phyloP scores from a whole-genome alignment of 2,888 invertebrate genomes.

The Oscheius myriophilus region DNA sequence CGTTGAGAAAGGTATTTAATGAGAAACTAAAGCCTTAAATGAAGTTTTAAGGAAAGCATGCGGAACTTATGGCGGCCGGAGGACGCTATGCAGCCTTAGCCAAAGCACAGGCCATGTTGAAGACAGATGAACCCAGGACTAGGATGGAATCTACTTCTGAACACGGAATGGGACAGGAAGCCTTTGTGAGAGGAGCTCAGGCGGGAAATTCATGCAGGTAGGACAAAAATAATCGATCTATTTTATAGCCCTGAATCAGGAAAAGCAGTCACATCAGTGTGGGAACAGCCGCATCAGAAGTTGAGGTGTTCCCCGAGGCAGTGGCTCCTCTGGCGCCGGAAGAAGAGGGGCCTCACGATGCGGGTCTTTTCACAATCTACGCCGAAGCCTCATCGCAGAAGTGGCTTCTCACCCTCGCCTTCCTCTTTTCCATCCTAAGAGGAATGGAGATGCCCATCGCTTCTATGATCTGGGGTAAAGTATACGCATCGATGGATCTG shows the following conservation, averaged over 20 bases:
- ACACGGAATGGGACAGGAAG: constrained; percentile 1
- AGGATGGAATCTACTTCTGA: constrained; percentile 5
- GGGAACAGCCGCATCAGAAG: neutral
- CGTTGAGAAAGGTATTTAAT: constrained; percentile 38
- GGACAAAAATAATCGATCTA: neutral
- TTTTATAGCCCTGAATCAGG: neutral
- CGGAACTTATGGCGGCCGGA: constrained; percentile 46
- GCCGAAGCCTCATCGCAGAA: constrained; percentile 37
- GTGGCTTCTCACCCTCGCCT: neutral
- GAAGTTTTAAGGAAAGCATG: constrained; percentile 35
- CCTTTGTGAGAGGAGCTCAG: constrained; percentile 6
- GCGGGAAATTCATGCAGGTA: constrained; percentile 7
- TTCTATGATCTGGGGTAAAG: constrained; percentile 69
- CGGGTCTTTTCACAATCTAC: constrained; percentile 41
- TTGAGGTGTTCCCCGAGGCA: constrained; percentile 1
- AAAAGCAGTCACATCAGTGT: constrained; percentile 17
- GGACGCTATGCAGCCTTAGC: constrained; percentile 48
- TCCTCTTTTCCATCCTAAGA: constrained; percentile 62
- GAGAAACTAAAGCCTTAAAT: neutral
- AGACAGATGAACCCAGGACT: constrained; percentile 1
- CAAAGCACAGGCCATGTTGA: constrained; percentile 45
- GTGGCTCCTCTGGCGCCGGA: neutral
- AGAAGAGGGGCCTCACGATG: constrained; percentile 20
- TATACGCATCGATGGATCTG: constrained; percentile 1
- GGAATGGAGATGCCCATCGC: constrained; percentile 73